Evolutionary conservation across 2,888 invertebrate genomes (phyloP), one percentile per base, ranked within the genome.

Genomic region (Caenorhabditis sp.): DNA sequence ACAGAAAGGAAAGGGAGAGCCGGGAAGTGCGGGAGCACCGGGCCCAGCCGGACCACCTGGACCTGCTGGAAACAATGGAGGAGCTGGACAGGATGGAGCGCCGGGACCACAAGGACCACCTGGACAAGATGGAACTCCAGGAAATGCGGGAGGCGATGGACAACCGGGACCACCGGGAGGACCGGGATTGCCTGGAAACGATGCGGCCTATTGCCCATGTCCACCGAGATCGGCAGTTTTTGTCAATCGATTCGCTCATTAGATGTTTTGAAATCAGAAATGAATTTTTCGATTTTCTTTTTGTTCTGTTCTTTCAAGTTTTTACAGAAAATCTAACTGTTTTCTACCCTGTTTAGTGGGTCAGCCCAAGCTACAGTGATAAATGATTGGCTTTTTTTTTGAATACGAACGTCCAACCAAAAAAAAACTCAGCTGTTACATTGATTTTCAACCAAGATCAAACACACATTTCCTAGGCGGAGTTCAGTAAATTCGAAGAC

Each of bases 151-250:
- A 70, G 53, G 50, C n/a, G 68, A 65, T 38, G 76, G 76, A 59
- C 65, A 68, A 23, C 72, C 76, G 43, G 76, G 76, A 63, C 17
- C 68, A 10, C 69, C 76, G 31, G 76, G 76, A 64, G 76, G 76
- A 17, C 76, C 71, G 20, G 76, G 76, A 58, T 49, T 76, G 10
- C 76, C 76, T 21, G 77, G 77, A 70, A 75, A 75, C 67, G 77
- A 77, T 58, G 77, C 77, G 14, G 77, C 77, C n/a, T 78, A 78
- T 62, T 78, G 78, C 38, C 78, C 78, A 23, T 78, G 78, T 59
- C 78, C 78, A 31, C 78, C 78, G 31, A 63, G 78, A 59, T 76
- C 75, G 12, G 76, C 78, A 1, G 78, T 78, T 26, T 78, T 78
- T 49, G 78, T 78, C 68, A 68, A 67, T 49, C 38, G 75, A 60